A percentile compares a stretch with the other conserved stretches of the same genome.
phyloP scores from a whole-genome alignment of 2,113 vertebrate genomes.

The Peromyscus californicus region DNA sequence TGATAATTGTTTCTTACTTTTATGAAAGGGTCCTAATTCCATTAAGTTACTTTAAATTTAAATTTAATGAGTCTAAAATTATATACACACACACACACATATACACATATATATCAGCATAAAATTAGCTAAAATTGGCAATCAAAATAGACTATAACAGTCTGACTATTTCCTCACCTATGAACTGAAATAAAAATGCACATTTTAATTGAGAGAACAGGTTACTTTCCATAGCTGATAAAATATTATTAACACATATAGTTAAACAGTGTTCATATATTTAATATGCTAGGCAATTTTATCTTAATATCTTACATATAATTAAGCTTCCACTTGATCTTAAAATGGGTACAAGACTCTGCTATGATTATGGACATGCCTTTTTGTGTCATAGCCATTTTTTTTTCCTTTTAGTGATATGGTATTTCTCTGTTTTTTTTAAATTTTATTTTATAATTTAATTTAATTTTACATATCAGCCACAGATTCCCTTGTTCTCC shows the following conservation, averaged over 20 bases:
- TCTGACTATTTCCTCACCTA: background rate
- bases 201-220: constrained; percentile 7
- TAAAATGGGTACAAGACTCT: background rate
- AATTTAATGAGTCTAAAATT: background rate
- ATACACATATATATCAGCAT: background rate
- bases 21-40: background rate
- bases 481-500: too few relatives aligned
- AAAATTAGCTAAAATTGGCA: background rate
- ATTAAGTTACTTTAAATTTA: background rate
- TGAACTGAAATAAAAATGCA: background rate
- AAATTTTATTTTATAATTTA: too few relatives aligned
- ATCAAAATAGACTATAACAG: background rate
- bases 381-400: background rate
- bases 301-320: background rate
- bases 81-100: too few relatives aligned
- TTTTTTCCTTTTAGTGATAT: too few relatives aligned
- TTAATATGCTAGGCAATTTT: constrained; percentile 12
- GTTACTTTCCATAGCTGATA: background rate
- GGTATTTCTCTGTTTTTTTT: too few relatives aligned
- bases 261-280: background rate
- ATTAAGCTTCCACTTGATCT: background rate
- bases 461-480: too few relatives aligned
- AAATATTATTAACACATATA: background rate
- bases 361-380: background rate
- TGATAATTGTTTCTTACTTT: background rate